Evolutionary conservation across 2,888 invertebrate genomes (phyloP).

Genomic region (Encarsia formosa): DNA sequence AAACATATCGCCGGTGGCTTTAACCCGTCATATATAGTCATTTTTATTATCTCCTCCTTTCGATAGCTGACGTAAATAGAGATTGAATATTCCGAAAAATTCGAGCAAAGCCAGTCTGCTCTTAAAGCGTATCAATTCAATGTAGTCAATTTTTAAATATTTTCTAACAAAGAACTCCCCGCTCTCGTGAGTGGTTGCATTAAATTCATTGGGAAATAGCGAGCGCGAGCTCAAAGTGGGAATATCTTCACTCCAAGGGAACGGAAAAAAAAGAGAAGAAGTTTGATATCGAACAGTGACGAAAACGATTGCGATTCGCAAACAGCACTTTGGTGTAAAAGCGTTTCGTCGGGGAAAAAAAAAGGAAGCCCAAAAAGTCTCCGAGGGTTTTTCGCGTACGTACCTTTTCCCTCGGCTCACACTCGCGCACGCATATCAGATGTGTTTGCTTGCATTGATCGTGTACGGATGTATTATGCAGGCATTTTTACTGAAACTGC

Average conservation of each 20-base stretch:
- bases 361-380: conserved; percentile 9
- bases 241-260: background rate
- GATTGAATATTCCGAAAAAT: too few relatives aligned
- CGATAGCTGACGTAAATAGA: too few relatives aligned
- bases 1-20: too few relatives aligned
- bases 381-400: conserved; percentile 11
- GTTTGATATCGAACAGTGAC: background rate
- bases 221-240: background rate
- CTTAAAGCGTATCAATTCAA: too few relatives aligned
- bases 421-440: background rate
- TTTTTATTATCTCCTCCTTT: too few relatives aligned
- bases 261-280: conserved; percentile 1
- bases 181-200: too few relatives aligned
- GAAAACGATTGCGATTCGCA: conserved; percentile 7
- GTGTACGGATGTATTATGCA: conserved; percentile 4
- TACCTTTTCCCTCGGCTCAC: background rate
- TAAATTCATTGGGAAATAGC: background rate
- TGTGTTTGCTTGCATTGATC: background rate
- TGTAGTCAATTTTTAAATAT: too few relatives aligned
- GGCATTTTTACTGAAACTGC: conserved; percentile 28
- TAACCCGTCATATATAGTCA: too few relatives aligned
- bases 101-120: too few relatives aligned
- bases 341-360: background rate
- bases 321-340: conserved; percentile 9
- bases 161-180: too few relatives aligned